Conservation (phyloP, 2,797 vertebrate species). For the Gymnoscopelus microlampas region DNA sequence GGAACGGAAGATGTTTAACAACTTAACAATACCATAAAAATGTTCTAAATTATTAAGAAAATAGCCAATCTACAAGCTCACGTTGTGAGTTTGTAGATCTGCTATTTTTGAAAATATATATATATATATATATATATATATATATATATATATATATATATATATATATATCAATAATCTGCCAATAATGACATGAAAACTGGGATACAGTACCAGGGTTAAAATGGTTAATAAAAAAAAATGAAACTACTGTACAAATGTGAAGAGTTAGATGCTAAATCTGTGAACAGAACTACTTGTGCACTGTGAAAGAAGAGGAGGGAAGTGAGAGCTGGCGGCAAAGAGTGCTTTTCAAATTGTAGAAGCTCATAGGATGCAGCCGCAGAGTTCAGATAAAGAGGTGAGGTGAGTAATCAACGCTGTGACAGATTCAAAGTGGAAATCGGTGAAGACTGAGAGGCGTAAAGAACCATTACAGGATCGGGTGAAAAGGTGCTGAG, state of each 20-base stretch:
- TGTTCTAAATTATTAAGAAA: too few species aligned
- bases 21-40: neutral
- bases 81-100: too few species aligned
- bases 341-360: constrained; percentile 23
- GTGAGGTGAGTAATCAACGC: constrained; percentile 21
- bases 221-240: too few species aligned
- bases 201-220: too few species aligned
- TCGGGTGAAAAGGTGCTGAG: constrained; percentile 19
- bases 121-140: too few species aligned
- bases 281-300: constrained; percentile 3
- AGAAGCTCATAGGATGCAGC: neutral
- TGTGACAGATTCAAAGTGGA: constrained; percentile 32
- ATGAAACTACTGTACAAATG: neutral
- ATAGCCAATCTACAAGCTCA: too few species aligned
- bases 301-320: constrained; percentile 11
- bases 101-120: too few species aligned
- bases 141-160: too few species aligned
- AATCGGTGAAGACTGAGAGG: constrained; percentile 32
- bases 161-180: too few species aligned
- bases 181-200: too few species aligned
- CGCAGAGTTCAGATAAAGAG: constrained; percentile 15
- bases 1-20: neutral
- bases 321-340: constrained; percentile 11
- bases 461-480: constrained; percentile 17
- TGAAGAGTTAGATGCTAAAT: constrained; percentile 3